Percentiles rank a stretch among this genome's conserved stretches.
Evolutionary conservation across 2,797 vertebrate species (phyloP).

Genomic region (Ctenopoma multispine): DNA sequence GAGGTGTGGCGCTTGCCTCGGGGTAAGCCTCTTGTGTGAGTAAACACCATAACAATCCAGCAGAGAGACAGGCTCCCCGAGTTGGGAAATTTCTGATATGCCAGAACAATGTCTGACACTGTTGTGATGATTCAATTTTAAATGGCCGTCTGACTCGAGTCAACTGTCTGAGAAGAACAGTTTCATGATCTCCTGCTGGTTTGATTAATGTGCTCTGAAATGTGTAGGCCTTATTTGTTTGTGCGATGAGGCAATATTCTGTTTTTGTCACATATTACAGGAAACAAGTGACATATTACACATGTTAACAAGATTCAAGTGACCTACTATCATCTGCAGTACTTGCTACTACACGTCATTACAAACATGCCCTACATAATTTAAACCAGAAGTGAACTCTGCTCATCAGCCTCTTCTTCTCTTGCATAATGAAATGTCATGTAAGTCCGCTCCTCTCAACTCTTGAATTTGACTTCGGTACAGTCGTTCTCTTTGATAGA

Average conservation of each 20-base stretch:
- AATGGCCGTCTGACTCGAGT: constrained; percentile 38
- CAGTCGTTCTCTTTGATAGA: constrained; percentile 78
- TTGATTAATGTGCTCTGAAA: constrained; percentile 60
- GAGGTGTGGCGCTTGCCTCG: constrained; percentile 63
- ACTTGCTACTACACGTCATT: constrained; percentile 38
- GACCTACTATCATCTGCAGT: constrained; percentile 31
- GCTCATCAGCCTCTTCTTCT: constrained; percentile 45
- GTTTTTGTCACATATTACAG: constrained; percentile 54
- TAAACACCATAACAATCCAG: constrained; percentile 69
- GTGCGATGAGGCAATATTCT: constrained; percentile 56
- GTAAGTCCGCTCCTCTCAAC: constrained; percentile 69
- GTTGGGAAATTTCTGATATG: constrained; percentile 51
- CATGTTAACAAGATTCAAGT: constrained; percentile 35
- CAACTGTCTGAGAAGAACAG: constrained; percentile 35
- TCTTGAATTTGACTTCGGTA: constrained; percentile 79
- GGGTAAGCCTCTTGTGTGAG: constrained; percentile 64
- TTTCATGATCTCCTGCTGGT: constrained; percentile 58
- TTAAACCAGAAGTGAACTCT: constrained; percentile 34
- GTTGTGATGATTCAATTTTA: constrained; percentile 66
- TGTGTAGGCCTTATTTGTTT: constrained; percentile 50
- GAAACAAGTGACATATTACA: constrained; percentile 18
- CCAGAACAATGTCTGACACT: constrained; percentile 65
- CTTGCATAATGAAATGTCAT: constrained; percentile 71
- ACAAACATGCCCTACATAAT: constrained; percentile 53
- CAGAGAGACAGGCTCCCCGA: constrained; percentile 51